phyloP scores from a whole-genome alignment of 1,140 invertebrate species.

The Aphaenogaster rudis region DNA sequence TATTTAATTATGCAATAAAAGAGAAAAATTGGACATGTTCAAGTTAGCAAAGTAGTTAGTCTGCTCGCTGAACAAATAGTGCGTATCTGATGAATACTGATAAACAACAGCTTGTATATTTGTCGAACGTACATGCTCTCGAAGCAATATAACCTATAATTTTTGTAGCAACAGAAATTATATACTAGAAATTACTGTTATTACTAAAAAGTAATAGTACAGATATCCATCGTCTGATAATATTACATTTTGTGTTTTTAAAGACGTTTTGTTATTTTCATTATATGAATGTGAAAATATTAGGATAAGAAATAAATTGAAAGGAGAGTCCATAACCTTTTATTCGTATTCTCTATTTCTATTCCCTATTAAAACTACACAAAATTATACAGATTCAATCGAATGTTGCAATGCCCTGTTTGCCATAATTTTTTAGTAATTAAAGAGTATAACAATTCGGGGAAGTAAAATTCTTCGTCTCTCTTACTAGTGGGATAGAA shows the following conservation, averaged over 20 bases:
- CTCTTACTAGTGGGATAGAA: neutral
- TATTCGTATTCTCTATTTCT: neutral
- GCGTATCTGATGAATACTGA: too few relatives aligned
- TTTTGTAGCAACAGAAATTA: too few relatives aligned
- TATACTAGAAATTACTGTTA: neutral
- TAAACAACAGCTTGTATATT: too few relatives aligned
- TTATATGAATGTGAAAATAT: neutral
- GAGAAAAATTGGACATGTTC: too few relatives aligned
- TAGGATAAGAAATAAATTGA: neutral
- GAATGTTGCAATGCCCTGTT: too few relatives aligned
- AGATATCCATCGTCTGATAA: neutral
- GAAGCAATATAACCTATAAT: too few relatives aligned
- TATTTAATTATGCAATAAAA: too few relatives aligned
- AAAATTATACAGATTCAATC: neutral
- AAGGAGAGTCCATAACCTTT: neutral
- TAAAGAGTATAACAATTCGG: neutral
- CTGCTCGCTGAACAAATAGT: too few relatives aligned
- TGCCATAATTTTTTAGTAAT: neutral
- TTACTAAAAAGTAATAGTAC: neutral
- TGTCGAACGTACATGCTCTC: too few relatives aligned
- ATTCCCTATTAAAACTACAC: neutral
- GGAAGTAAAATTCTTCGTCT: neutral
- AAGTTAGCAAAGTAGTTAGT: too few relatives aligned
- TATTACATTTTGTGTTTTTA: neutral
- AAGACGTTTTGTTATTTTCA: neutral